Evolutionary conservation across 2,888 invertebrate genomes (phyloP).

Genomic region (Tenthredo mesomela): DNA sequence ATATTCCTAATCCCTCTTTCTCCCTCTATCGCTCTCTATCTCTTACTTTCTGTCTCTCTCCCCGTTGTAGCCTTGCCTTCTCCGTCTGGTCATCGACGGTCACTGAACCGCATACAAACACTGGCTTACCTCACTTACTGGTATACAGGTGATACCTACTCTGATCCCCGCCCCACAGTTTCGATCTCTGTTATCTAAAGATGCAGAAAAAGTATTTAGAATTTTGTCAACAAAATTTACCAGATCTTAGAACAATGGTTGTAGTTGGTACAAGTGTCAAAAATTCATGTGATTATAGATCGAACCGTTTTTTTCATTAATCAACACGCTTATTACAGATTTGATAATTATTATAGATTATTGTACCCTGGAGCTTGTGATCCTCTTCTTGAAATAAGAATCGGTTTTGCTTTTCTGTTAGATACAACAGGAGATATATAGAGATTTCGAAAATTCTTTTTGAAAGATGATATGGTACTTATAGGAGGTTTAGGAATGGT

Average conservation of each 20-base stretch:
- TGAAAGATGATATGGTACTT: neutral
- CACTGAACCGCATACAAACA: conserved; percentile 58
- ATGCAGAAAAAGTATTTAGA: neutral
- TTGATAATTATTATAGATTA: neutral
- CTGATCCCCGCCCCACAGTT: conserved; percentile 59
- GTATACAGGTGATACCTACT: conserved; percentile 51
- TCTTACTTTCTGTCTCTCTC: conserved; percentile 59
- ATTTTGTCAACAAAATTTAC: neutral
- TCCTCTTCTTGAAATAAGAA: neutral
- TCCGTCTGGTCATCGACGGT: conserved; percentile 66
- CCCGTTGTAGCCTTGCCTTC: conserved; percentile 50
- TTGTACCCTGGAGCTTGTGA: neutral
- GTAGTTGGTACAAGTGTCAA: neutral
- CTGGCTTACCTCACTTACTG: conserved; percentile 40
- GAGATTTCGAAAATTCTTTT: neutral
- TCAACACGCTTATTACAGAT: neutral
- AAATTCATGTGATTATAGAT: neutral
- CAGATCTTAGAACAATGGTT: neutral
- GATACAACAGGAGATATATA: neutral
- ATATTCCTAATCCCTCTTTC: conserved; percentile 48
- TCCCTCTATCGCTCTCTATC: conserved; percentile 52
- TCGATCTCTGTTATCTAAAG: neutral
- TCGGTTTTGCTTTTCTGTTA: neutral
- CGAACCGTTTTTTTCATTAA: neutral
- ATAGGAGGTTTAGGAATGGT: neutral